Conservation (phyloP, 30 jellyfish, hydroid and myxozoan species). For the Hydra vulgaris region DNA sequence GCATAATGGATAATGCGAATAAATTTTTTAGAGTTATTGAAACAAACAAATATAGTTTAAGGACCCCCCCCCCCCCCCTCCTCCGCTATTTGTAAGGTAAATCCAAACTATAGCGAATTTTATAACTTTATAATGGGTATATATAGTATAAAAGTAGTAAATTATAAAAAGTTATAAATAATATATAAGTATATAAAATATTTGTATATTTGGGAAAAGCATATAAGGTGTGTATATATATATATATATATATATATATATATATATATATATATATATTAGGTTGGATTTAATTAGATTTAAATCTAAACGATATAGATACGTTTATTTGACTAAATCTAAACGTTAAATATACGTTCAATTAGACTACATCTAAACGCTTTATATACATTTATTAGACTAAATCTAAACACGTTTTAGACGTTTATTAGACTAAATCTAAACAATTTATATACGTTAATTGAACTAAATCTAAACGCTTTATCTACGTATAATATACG, state of each 20-base stretch:
- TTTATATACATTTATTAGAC: not conserved
- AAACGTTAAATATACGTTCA: not conserved
- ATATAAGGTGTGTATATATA: not conserved
- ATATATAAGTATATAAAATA: not conserved
- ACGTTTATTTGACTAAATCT: not conserved
- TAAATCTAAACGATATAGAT: not conserved
- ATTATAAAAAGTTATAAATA: not conserved
- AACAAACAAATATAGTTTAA: not conserved
- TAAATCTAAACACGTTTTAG: not conserved
- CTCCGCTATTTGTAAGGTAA: not conserved
- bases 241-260: no score
- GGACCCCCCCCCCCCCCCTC: not conserved
- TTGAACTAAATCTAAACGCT: not conserved
- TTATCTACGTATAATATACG: not conserved
- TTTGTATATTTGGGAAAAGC: not conserved
- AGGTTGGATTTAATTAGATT: not conserved
- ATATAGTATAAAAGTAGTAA: not conserved
- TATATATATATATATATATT: no score
- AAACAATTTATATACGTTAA: not conserved
- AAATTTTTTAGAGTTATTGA: not conserved
- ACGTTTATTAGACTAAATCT: not conserved
- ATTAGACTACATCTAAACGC: not conserved
- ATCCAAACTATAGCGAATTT: not conserved
- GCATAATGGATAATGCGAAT: not conserved
- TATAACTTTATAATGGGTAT: not conserved